phyloP scores from a whole-genome alignment of 2,797 vertebrate genomes.

The Ceryle rudis region DNA sequence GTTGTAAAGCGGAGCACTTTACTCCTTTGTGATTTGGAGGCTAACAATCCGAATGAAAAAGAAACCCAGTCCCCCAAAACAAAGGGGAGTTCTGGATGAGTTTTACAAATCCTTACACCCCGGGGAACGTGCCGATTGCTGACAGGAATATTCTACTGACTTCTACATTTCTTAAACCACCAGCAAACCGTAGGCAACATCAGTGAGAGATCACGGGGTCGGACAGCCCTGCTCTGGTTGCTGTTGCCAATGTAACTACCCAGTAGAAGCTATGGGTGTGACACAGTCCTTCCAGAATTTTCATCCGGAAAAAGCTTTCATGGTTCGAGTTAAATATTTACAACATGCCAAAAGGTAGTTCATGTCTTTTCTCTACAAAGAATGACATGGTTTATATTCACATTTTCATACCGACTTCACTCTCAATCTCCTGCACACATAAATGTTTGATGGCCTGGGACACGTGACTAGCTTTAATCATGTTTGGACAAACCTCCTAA shows the following conservation, averaged over 20 bases:
- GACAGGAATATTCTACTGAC: rapidly evolving
- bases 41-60: neutral
- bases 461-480: slow-evolving; percentile 40
- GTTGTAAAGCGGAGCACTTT: neutral
- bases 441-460: neutral
- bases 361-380: neutral
- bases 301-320: neutral
- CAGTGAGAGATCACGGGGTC: neutral
- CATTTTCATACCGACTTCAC: neutral
- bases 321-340: neutral
- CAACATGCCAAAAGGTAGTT: neutral
- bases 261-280: rapidly evolving
- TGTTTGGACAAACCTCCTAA: slow-evolving; percentile 29
- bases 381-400: neutral
- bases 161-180: neutral
- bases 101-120: neutral
- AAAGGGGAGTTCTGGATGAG: neutral
- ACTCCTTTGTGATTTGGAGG: neutral
- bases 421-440: neutral
- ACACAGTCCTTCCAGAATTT: neutral
- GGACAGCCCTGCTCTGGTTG: neutral
- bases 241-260: neutral
- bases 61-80: rapidly evolving
- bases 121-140: rapidly evolving
- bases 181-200: neutral